Percentiles rank a stretch among this genome's conserved stretches.
Evolutionary conservation across 2,888 invertebrate species (phyloP).

Genomic region (Platycheirus rosarum): DNA sequence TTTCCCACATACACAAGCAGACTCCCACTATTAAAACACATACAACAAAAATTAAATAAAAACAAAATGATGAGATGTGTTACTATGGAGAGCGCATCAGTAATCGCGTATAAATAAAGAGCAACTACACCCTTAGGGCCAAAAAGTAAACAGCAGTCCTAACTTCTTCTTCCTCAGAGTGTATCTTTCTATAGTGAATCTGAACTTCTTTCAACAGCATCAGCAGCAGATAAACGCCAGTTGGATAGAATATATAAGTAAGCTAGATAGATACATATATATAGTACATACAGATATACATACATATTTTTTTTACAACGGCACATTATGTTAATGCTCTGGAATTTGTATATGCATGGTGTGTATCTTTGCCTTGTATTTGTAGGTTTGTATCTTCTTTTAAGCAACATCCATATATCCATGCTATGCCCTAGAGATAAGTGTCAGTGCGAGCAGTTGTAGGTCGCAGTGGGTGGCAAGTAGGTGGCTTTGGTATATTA

Average conservation of each 20-base stretch:
- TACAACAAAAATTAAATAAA: too few relatives aligned
- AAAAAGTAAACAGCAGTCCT: conserved; percentile 46
- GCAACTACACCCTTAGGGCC: conserved; percentile 66
- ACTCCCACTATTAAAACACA: background rate
- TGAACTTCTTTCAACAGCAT: conserved; percentile 18
- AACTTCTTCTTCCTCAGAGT: conserved; percentile 43
- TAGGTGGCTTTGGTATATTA: conserved; percentile 48
- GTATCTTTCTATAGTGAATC: conserved; percentile 28
- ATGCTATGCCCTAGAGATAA: conserved; percentile 48
- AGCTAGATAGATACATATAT: conserved; percentile 18
- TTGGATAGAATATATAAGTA: conserved; percentile 46
- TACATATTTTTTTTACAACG: conserved; percentile 28
- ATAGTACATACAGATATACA: background rate
- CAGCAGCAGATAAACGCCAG: conserved; percentile 42
- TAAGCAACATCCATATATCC: conserved; percentile 50
- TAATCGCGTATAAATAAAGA: conserved; percentile 73
- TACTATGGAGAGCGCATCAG: conserved; percentile 65
- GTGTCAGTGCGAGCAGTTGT: conserved; percentile 49
- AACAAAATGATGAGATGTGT: conserved; percentile 65
- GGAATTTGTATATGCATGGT: conserved; percentile 65
- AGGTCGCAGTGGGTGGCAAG: conserved; percentile 33
- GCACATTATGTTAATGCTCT: conserved; percentile 65
- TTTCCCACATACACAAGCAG: conserved; percentile 5
- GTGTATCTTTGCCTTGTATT: conserved; percentile 45
- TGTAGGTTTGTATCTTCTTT: conserved; percentile 38